Evolutionary conservation across 2,797 vertebrate species (phyloP).

Genomic region (Mastacembelus armatus): DNA sequence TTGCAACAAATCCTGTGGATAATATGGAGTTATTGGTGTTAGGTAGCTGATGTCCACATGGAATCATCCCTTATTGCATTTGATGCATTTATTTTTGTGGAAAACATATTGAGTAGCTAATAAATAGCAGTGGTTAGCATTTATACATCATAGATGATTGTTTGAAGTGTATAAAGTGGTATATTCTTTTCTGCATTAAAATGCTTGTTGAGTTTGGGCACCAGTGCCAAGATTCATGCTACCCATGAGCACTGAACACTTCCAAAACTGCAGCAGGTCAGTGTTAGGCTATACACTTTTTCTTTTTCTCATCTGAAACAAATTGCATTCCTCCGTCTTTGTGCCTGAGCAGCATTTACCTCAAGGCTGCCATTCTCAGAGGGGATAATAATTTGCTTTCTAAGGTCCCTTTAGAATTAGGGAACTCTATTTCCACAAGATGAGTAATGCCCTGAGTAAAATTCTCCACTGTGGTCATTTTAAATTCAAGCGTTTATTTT

Average conservation of each 20-base stretch:
- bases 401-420: slow-evolving; percentile 66
- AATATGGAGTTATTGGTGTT: slow-evolving; percentile 17
- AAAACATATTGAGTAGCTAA: slow-evolving; percentile 38
- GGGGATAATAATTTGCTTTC: slow-evolving; percentile 70
- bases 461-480: slow-evolving; percentile 70
- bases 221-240: slow-evolving; percentile 19
- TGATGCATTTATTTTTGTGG: slow-evolving; percentile 48
- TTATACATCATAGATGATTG: slow-evolving; percentile 39
- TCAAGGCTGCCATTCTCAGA: slow-evolving; percentile 53
- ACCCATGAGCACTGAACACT: slow-evolving; percentile 1
- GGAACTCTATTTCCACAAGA: slow-evolving; percentile 72
- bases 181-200: slow-evolving; percentile 15
- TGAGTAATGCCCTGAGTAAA: slow-evolving; percentile 71
- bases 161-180: no score
- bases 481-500: slow-evolving; percentile 63
- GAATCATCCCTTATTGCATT: slow-evolving; percentile 56
- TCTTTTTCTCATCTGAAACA: slow-evolving; percentile 51
- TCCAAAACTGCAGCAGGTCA: slow-evolving; percentile 34
- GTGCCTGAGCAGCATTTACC: slow-evolving; percentile 46
- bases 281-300: slow-evolving; percentile 15
- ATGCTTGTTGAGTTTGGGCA: not conserved
- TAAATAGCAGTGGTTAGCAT: slow-evolving; percentile 38
- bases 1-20: slow-evolving; percentile 21
- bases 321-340: slow-evolving; percentile 42
- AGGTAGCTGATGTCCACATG: slow-evolving; percentile 40